Conservation (phyloP, 2,888 invertebrate species). For the Noctua fimbriata region DNA sequence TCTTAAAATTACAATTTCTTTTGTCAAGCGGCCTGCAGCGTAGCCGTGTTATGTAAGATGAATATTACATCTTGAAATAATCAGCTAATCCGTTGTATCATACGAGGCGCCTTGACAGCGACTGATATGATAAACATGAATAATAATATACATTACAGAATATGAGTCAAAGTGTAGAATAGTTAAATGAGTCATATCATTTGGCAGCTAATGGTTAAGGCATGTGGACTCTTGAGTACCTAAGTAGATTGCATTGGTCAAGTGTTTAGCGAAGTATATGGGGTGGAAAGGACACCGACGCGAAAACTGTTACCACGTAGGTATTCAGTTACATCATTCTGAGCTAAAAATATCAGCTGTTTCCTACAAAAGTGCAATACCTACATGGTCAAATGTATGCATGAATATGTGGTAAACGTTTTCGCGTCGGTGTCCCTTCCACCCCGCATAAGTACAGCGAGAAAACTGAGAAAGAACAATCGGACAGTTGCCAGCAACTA, state of each 20-base stretch:
- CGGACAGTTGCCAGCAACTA: too few species aligned
- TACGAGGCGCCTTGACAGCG: background rate
- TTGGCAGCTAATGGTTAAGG: background rate
- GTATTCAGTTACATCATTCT: too few species aligned
- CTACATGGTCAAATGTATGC: too few species aligned
- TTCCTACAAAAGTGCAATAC: too few species aligned
- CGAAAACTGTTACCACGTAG: too few species aligned
- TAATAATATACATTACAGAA: too few species aligned
- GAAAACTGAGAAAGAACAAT: background rate
- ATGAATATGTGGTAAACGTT: too few species aligned
- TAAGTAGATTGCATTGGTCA: background rate
- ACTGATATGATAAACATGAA: constrained; percentile 15
- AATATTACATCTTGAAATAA: constrained; percentile 3
- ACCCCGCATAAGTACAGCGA: too few species aligned
- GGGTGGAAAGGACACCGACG: too few species aligned
- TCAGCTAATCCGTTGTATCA: background rate
- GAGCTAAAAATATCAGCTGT: too few species aligned
- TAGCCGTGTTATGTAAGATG: background rate
- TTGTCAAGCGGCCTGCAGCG: background rate
- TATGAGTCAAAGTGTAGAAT: background rate
- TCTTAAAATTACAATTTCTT: background rate
- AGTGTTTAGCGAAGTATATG: background rate
- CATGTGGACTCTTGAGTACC: background rate
- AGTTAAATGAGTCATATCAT: too few species aligned
- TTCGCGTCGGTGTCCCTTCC: too few species aligned